These are phyloP conservation scores for Porites cylindrica DNA, from an alignment of 92 coral and sea anemone genomes.

Conservation along the genomic window DNA sequence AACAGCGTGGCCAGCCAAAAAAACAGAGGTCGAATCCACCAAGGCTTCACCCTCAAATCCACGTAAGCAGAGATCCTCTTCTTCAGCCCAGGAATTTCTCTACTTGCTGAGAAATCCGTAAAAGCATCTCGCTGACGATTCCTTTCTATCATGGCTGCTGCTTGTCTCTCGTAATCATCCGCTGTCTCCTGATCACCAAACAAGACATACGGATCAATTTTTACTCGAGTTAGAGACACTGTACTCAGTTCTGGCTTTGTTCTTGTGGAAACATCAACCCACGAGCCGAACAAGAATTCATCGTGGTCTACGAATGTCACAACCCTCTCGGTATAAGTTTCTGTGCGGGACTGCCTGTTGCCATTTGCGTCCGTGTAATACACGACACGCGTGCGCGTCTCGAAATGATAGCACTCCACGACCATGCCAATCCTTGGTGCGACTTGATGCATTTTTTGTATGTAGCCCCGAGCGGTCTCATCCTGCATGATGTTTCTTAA, in stretches of 20 bases:
- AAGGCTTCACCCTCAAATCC: conserved; percentile 48
- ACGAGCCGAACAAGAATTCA: conserved; percentile 49
- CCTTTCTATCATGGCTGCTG: conserved; percentile 44
- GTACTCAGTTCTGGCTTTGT: conserved; percentile 52
- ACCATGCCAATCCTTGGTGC: conserved; percentile 49
- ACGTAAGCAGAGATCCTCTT: conserved; percentile 60
- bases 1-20: conserved; percentile 68
- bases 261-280: conserved; percentile 62
- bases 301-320: conserved; percentile 38
- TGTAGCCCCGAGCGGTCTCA: conserved; percentile 65
- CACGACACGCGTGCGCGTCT: conserved; percentile 60
- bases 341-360: conserved; percentile 61
- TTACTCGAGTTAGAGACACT: conserved; percentile 36
- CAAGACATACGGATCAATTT: conserved; percentile 34
- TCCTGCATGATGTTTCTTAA: conserved; percentile 59
- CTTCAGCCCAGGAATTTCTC: conserved; percentile 49
- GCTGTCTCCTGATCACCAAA: conserved; percentile 66
- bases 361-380: conserved; percentile 67
- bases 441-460: conserved; percentile 50
- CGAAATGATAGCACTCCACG: conserved; percentile 57
- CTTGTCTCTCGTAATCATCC: conserved; percentile 41
- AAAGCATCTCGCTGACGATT: conserved; percentile 51
- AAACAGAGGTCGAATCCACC: conserved; percentile 60
- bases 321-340: conserved; percentile 53
- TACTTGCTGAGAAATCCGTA: conserved; percentile 40